These are phyloP conservation scores for Centruroides sculpturatus DNA, from an alignment of 1,140 invertebrate genomes.

Conservation along the genomic window DNA sequence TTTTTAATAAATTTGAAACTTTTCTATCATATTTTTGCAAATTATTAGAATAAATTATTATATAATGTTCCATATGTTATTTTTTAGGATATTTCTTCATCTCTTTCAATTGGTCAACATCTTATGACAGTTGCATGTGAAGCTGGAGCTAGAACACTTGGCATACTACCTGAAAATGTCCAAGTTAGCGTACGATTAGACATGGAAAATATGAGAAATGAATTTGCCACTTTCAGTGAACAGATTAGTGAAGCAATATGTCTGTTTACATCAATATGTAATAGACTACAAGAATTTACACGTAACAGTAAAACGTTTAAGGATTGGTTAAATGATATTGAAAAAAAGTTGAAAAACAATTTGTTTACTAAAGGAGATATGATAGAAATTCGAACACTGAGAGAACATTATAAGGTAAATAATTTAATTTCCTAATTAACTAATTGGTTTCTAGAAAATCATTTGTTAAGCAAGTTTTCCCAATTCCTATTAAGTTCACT, in stretches of 20 bases:
- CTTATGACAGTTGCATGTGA: slow-evolving; percentile 60
- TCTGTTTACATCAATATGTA: slow-evolving; percentile 28
- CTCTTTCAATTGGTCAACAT: slow-evolving; percentile 73
- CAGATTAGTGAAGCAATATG: background rate
- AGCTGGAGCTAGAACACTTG: slow-evolving; percentile 66
- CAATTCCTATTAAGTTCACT: no score
- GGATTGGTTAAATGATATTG: slow-evolving; percentile 26
- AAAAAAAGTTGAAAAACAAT: slow-evolving; percentile 39
- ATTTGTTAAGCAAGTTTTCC: no score
- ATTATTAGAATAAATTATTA: no score
- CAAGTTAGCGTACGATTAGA: slow-evolving; percentile 1
- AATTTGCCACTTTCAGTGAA: slow-evolving; percentile 5
- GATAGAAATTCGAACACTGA: slow-evolving; percentile 74
- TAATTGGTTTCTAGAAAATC: no score
- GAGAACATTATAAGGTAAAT: slow-evolving; percentile 54
- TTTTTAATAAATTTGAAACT: no score
- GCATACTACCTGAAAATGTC: slow-evolving; percentile 44
- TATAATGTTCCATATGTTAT: background rate
- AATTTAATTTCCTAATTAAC: background rate
- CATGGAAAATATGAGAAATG: slow-evolving; percentile 3
- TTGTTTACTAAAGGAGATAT: slow-evolving; percentile 61
- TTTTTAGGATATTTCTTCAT: slow-evolving; percentile 43
- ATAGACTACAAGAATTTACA: slow-evolving; percentile 64
- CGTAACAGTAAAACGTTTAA: slow-evolving; percentile 50
- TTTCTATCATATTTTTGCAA: no score